Base-by-base conservation (phyloP, 2,113 vertebrate species). In the Hydrolagus affinis region DNA sequence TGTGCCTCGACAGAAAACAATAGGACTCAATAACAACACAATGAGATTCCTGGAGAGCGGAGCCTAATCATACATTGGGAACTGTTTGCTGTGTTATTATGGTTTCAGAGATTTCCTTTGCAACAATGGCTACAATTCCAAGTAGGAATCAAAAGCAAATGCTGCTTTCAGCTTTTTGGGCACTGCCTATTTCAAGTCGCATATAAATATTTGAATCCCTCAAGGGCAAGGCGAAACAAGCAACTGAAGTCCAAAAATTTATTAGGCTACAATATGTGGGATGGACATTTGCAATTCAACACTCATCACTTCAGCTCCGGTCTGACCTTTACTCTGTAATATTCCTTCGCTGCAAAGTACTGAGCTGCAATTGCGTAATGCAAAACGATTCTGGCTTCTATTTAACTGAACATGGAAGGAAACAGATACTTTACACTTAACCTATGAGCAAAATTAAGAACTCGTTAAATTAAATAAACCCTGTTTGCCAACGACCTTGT, bases 111-210 rank as follows among this genome's bases (percentile, higher is more conserved):
- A 44, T 8, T 8, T 59, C 59, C 74, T 21, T n/a, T n/a, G 56
- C 56, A 59, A 56, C n/a, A 44, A 77, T 23, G 73, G 59, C 15
- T 80, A 23, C 19, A 78, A 78, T 78, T 28, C 76, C 23, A 78
- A 78, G 25, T 62, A 78, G 62, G 59, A 11, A 23, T 23, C 25
- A 57, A 11, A 62, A 78, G 62, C 60, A 19, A 56, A 78, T n/a
- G n/a, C 6, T 44, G 44, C 9, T 56, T 23, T 78, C 57, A 28
- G 25, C n/a, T 25, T n/a, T 78, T n/a, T 78, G 57, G 56, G 25
- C 15, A 57, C 44, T n/a, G 21, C 59, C 74, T 59, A 21, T 57
- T 77, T 59, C 57, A 78, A 59, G 60, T 28, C 14, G 14, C 1
- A 73, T 73, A 12, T 25, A 11, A 30, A 32, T 62, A 28, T 12